Percentiles rank a stretch among this genome's conserved stretches.
phyloP scores from a whole-genome alignment of 1,140 invertebrate genomes.

The Bombus terrestris region DNA sequence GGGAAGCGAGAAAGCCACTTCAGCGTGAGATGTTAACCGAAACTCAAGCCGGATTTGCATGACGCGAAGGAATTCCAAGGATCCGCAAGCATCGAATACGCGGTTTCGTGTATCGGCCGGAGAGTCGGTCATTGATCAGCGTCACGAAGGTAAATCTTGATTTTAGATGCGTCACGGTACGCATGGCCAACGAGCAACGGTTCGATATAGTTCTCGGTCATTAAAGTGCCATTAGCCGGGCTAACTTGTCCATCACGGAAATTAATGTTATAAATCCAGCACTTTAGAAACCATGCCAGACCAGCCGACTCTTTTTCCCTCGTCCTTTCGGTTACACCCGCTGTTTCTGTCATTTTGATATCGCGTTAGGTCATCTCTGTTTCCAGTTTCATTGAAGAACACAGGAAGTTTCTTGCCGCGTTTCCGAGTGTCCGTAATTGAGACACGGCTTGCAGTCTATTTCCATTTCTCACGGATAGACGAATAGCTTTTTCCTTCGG shows the following conservation, averaged over 20 bases:
- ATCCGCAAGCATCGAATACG: slow-evolving; percentile 37
- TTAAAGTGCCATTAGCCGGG: slow-evolving; percentile 57
- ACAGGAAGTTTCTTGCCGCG: neutral
- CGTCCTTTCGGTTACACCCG: neutral
- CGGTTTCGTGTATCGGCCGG: slow-evolving; percentile 30
- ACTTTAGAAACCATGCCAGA: slow-evolving; percentile 32
- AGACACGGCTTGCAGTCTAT: neutral
- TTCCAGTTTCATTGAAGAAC: neutral
- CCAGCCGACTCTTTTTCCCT: too few species aligned
- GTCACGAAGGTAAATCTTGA: slow-evolving; percentile 54
- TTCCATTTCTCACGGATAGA: too few species aligned
- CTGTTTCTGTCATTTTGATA: neutral
- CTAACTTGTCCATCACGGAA: slow-evolving; percentile 52
- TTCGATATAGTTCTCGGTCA: slow-evolving; percentile 58
- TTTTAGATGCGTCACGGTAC: slow-evolving; percentile 45
- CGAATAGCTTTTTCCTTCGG: too few species aligned
- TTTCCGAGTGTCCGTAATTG: neutral
- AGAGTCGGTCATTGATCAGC: slow-evolving; percentile 53
- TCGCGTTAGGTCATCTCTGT: neutral
- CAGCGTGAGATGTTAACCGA: slow-evolving; percentile 6
- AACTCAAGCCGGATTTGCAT: slow-evolving; percentile 20
- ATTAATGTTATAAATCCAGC: slow-evolving; percentile 55
- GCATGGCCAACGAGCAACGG: slow-evolving; percentile 41
- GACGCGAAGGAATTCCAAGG: slow-evolving; percentile 49
- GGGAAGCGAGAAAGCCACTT: neutral